Evolutionary conservation across 2,797 vertebrate genomes (phyloP).

Genomic region (Luscinia luscinia): DNA sequence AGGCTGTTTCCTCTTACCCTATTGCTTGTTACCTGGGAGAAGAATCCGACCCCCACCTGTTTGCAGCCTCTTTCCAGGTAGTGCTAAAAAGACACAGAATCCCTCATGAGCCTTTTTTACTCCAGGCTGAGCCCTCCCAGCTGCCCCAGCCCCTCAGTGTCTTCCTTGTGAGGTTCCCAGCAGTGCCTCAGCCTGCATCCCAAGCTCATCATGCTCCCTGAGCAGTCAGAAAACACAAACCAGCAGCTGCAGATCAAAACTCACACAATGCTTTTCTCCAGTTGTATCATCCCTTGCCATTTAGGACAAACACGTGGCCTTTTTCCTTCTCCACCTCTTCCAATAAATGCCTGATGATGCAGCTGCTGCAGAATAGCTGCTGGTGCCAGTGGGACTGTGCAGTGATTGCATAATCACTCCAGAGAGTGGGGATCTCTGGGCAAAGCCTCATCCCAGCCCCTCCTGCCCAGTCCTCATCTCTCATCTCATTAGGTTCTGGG

Average conservation of each 20-base stretch:
- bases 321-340: not conserved
- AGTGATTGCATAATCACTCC: not conserved
- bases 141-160: not conserved
- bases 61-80: not conserved
- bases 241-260: conserved; percentile 19
- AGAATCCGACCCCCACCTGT: rapidly evolving
- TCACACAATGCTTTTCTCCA: not conserved
- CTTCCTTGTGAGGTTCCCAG: not conserved
- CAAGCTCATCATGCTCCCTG: not conserved
- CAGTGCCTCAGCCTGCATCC: no score
- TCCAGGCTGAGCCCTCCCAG: not conserved
- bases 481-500: not conserved
- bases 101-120: not conserved
- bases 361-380: conserved; percentile 46
- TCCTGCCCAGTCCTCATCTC: not conserved
- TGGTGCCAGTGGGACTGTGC: not conserved
- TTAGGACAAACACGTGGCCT: not conserved
- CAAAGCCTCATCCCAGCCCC: not conserved
- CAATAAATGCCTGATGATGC: not conserved
- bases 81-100: rapidly evolving
- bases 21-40: rapidly evolving
- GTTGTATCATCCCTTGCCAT: not conserved
- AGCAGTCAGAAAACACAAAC: not conserved
- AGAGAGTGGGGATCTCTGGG: conserved; percentile 21
- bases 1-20: not conserved